These are phyloP conservation scores for Octopus bimaculoides DNA, from an alignment of 1,140 invertebrate species.

Conservation along the genomic window DNA sequence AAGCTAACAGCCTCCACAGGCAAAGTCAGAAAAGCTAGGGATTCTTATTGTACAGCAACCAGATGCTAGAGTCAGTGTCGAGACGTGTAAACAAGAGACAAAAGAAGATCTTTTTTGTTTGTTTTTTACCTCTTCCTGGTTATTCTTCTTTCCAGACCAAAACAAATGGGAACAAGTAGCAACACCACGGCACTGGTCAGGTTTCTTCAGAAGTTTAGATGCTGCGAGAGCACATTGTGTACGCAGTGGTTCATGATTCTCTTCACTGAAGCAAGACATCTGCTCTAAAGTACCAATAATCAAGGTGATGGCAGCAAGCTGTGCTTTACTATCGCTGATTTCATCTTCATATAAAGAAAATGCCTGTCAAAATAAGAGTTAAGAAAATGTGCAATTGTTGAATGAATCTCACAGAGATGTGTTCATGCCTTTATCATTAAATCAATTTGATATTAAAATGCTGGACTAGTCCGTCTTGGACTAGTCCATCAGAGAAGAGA, in stretches of 20 bases:
- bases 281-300: slow-evolving; percentile 95
- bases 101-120: too few species aligned
- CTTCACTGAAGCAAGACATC: slow-evolving; percentile 80
- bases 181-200: slow-evolving; percentile 92
- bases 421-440: too few species aligned
- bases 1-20: too few species aligned
- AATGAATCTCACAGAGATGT: too few species aligned
- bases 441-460: too few species aligned
- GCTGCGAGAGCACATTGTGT: slow-evolving; percentile 92
- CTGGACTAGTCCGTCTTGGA: too few species aligned
- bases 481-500: too few species aligned
- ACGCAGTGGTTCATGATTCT: slow-evolving; percentile 94
- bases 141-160: slow-evolving; percentile 85
- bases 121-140: slow-evolving; percentile 64
- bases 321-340: slow-evolving; percentile 95
- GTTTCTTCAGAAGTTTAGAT: slow-evolving; percentile 94
- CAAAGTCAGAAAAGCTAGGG: too few species aligned
- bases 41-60: too few species aligned
- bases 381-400: not conserved
- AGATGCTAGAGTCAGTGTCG: too few species aligned
- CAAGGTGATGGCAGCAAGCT: slow-evolving; percentile 90
- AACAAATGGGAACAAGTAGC: slow-evolving; percentile 91
- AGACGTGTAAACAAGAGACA: too few species aligned
- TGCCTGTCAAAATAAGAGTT: slow-evolving; percentile 62
- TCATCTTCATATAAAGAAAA: slow-evolving; percentile 99